Conservation (phyloP, 2,888 invertebrate genomes). For the Plagodis dolabraria region DNA sequence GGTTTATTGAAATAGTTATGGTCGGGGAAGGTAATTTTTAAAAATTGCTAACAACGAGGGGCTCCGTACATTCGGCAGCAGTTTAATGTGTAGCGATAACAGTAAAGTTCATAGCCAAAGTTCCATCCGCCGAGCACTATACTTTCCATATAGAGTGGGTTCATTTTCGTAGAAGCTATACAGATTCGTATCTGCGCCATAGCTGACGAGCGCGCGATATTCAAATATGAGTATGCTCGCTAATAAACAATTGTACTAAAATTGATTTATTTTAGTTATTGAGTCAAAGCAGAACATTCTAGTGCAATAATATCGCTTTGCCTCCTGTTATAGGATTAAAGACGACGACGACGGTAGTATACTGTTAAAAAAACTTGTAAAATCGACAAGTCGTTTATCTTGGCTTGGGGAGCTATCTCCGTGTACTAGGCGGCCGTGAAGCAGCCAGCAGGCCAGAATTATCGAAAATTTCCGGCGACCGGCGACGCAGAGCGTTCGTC, state of each 20-base stretch:
- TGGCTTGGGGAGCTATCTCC: slow-evolving; percentile 44
- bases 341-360: not conserved
- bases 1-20: slow-evolving; percentile 81
- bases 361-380: slow-evolving; percentile 10
- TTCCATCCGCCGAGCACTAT: slow-evolving; percentile 70
- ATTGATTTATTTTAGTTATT: slow-evolving; percentile 34
- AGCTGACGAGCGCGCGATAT: slow-evolving; percentile 46
- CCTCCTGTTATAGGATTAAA: not conserved
- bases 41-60: slow-evolving; percentile 74
- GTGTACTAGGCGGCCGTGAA: slow-evolving; percentile 40
- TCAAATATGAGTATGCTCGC: slow-evolving; percentile 43
- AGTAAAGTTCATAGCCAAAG: slow-evolving; percentile 81
- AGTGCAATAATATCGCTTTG: not conserved
- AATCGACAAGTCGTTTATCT: slow-evolving; percentile 34
- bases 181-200: slow-evolving; percentile 65
- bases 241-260: slow-evolving; percentile 45
- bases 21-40: slow-evolving; percentile 72
- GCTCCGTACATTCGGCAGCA: slow-evolving; percentile 69
- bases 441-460: slow-evolving; percentile 53
- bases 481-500: slow-evolving; percentile 44
- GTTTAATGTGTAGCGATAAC: slow-evolving; percentile 77
- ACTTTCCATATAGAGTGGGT: slow-evolving; percentile 71
- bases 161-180: slow-evolving; percentile 71
- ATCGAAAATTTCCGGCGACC: slow-evolving; percentile 64
- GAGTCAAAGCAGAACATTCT: slow-evolving; percentile 6